These are phyloP conservation scores for Tiliacea aurago DNA, from an alignment of 2,888 invertebrate genomes.

Conservation along the genomic window DNA sequence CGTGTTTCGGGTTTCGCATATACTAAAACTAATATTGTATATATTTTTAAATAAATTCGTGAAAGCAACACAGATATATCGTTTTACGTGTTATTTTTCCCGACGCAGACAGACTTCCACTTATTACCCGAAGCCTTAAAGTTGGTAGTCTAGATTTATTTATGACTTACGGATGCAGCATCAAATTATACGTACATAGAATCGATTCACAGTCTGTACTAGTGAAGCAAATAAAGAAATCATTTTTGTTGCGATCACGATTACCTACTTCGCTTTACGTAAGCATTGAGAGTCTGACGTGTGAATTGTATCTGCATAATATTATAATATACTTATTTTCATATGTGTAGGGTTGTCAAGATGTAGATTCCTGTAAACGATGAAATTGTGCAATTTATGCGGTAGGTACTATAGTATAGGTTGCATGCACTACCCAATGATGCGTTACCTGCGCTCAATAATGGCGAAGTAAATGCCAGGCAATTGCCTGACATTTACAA, in stretches of 20 bases:
- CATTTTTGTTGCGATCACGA: background rate
- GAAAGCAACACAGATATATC: background rate
- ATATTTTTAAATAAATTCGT: background rate
- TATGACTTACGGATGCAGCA: constrained; percentile 38
- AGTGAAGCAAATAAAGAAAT: constrained; percentile 19
- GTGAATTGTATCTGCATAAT: constrained; percentile 9
- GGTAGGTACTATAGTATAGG: too few species aligned
- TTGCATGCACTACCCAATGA: too few species aligned
- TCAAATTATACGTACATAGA: constrained; percentile 20
- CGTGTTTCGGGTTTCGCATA: too few species aligned
- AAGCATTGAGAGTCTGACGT: constrained; percentile 25
- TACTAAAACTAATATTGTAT: too few species aligned
- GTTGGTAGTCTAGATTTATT: constrained; percentile 24
- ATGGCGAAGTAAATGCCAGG: too few species aligned
- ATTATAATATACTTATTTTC: constrained; percentile 3
- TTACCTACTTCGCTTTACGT: constrained; percentile 9
- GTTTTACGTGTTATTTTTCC: background rate
- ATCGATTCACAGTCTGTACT: background rate
- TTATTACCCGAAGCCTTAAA: constrained; percentile 4
- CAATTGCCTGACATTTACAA: too few species aligned
- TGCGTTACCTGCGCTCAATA: too few species aligned
- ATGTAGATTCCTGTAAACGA: background rate
- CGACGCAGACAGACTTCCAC: background rate
- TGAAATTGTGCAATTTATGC: background rate
- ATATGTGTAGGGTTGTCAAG: constrained; percentile 12